Conservation (phyloP, 2,113 vertebrate species). For the Platycercus adscitus region DNA sequence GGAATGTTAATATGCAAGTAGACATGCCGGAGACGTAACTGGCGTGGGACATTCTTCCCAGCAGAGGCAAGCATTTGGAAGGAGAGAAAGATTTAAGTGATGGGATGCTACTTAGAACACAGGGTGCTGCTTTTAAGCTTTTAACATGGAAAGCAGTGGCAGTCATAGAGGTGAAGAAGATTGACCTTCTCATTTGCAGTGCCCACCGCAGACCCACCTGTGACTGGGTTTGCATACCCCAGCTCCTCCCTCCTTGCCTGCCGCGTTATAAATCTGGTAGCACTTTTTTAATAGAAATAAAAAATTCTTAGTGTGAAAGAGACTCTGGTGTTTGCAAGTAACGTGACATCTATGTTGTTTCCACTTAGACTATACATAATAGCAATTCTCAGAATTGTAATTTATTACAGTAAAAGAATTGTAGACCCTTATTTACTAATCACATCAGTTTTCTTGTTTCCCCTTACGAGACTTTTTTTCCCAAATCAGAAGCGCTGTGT, state of each 20-base stretch:
- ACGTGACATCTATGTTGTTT: neutral
- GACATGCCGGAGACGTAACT: neutral
- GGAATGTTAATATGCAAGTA: neutral
- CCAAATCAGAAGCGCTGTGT: neutral
- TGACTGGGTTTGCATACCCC: neutral
- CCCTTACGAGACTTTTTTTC: neutral
- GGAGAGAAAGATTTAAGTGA: neutral
- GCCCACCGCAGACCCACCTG: neutral
- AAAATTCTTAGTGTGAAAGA: neutral
- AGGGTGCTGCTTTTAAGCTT: rapidly evolving
- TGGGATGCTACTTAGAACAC: neutral
- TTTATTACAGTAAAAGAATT: neutral
- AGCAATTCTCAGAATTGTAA: neutral
- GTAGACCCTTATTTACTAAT: neutral
- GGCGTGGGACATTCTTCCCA: neutral
- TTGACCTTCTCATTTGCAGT: neutral
- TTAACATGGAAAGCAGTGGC: neutral
- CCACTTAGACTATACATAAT: neutral
- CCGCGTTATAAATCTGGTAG: neutral
- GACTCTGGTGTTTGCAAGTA: neutral
- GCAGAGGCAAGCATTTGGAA: neutral
- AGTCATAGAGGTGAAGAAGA: neutral
- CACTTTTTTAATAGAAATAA: neutral
- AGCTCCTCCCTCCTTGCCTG: neutral
- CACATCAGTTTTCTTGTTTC: neutral